Percentiles rank a stretch among this genome's conserved stretches.
These are phyloP conservation scores for Dunckerocampus dactyliophorus DNA, from an alignment of 2,113 vertebrate genomes.

Conservation along the genomic window DNA sequence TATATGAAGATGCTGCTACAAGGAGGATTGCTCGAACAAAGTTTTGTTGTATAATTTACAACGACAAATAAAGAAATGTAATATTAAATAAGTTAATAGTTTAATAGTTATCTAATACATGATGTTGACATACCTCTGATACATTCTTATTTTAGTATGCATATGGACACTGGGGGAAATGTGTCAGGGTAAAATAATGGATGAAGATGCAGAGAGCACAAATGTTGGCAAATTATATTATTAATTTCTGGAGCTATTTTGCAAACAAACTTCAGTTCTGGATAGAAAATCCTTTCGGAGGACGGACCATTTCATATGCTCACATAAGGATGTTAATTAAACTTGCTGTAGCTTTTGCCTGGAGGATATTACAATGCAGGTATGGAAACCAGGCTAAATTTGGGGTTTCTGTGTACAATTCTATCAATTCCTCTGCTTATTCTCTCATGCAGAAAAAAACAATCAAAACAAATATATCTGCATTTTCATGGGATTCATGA, in stretches of 20 bases:
- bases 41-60: not conserved
- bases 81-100: not conserved
- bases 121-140: not conserved
- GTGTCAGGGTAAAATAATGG: not conserved
- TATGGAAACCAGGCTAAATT: conserved; percentile 25
- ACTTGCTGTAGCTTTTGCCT: conserved; percentile 3
- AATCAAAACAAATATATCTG: conserved; percentile 26
- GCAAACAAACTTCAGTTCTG: conserved; percentile 1
- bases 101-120: not conserved
- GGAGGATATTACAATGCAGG: not conserved
- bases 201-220: not conserved
- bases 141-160: not conserved
- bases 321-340: conserved; percentile 20
- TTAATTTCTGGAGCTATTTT: not conserved
- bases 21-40: not conserved
- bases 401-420: conserved; percentile 19
- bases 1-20: no score
- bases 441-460: conserved; percentile 9
- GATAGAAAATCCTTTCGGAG: not conserved
- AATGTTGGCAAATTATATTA: not conserved
- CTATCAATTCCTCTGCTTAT: conserved; percentile 23
- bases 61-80: no score
- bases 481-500: conserved; percentile 49
- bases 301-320: not conserved
- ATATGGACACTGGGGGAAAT: not conserved